A percentile compares a stretch with the other conserved stretches of the same genome.
Conservation (phyloP, 2,797 vertebrate species). For the Myotis myotis region DNA sequence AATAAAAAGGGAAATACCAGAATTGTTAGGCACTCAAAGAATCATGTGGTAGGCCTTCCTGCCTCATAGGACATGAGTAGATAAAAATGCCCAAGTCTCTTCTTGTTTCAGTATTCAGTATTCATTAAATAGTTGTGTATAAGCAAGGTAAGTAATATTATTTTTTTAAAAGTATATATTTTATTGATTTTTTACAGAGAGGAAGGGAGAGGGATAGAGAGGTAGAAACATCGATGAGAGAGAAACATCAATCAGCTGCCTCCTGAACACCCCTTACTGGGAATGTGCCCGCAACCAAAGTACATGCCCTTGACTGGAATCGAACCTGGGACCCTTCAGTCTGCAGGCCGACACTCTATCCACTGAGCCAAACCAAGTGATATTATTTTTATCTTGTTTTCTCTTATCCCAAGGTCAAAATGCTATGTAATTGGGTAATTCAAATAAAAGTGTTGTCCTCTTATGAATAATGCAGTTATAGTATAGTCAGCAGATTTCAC, state of each 20-base stretch:
- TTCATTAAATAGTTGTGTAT: background rate
- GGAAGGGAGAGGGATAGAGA: too few species aligned
- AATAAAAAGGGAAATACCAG: background rate
- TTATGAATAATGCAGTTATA: background rate
- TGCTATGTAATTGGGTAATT: slow-evolving; percentile 2
- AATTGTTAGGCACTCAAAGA: background rate
- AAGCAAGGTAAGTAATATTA: background rate
- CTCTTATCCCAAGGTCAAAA: background rate
- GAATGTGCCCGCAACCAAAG: too few species aligned
- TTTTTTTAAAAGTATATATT: background rate
- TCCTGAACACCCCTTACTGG: too few species aligned
- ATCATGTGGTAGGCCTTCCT: background rate
- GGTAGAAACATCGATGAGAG: too few species aligned
- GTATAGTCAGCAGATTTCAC: slow-evolving; percentile 6
- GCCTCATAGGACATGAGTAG: background rate
- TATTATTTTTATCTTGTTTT: background rate
- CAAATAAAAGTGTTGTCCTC: slow-evolving; percentile 1
- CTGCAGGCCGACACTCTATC: too few species aligned
- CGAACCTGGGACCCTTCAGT: too few species aligned
- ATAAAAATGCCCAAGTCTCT: background rate
- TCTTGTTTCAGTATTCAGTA: background rate
- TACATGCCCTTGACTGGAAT: too few species aligned
- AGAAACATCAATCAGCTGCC: too few species aligned
- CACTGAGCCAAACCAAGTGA: background rate
- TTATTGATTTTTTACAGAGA: too few species aligned